These are phyloP conservation scores for Hydropotes inermis DNA, from an alignment of 2,113 vertebrate genomes.

Conservation along the genomic window DNA sequence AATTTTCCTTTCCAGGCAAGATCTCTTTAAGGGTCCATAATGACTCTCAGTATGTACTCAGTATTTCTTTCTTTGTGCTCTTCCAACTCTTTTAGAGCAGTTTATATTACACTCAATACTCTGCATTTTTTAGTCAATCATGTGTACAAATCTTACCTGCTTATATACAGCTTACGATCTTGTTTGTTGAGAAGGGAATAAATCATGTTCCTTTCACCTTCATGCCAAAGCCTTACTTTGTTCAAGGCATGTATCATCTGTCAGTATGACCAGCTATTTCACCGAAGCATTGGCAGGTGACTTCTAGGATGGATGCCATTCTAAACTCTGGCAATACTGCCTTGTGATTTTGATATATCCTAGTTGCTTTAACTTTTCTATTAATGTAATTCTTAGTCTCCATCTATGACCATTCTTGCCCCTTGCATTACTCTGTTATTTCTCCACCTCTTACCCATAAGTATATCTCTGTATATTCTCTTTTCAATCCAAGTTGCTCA, in stretches of 20 bases:
- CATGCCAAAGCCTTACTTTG: not conserved
- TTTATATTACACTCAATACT: rapidly evolving
- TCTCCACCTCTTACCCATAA: not conserved
- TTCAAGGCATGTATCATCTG: not conserved
- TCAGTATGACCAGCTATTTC: not conserved
- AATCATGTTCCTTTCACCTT: not conserved
- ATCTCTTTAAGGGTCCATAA: not conserved
- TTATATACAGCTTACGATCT: not conserved
- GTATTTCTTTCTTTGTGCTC: not conserved
- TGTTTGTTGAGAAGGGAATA: not conserved
- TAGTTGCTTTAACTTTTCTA: not conserved
- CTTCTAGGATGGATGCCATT: not conserved
- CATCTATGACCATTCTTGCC: rapidly evolving
- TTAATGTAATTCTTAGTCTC: not conserved
- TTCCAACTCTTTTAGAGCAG: not conserved
- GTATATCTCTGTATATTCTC: not conserved
- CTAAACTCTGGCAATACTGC: rapidly evolving
- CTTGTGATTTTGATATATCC: not conserved
- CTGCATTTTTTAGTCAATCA: not conserved
- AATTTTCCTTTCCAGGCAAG: not conserved
- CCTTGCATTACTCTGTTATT: rapidly evolving
- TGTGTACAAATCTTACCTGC: not conserved
- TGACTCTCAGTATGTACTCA: no score
- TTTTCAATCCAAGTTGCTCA: not conserved
- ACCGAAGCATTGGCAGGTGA: not conserved